Percentiles rank a stretch among this genome's conserved stretches.
Evolutionary conservation across 2,113 vertebrate species (phyloP).

Genomic region (Setophaga kirtlandii): DNA sequence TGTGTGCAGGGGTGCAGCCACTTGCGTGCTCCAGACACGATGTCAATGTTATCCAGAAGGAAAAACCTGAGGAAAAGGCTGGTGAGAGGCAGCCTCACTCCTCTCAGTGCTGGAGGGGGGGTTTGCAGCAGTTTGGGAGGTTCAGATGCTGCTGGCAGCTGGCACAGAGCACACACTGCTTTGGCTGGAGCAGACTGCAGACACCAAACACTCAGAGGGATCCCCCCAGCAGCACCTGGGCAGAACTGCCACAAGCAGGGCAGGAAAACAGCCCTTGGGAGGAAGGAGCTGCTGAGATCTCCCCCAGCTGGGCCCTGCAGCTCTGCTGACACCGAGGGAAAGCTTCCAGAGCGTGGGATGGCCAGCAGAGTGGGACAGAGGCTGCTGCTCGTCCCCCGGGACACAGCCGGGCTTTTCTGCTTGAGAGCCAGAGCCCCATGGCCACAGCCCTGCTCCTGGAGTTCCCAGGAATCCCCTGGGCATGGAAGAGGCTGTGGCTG

Average conservation of each 20-base stretch:
- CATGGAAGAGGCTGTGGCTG: neutral
- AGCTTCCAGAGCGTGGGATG: neutral
- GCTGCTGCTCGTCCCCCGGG: neutral
- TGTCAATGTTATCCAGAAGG: rapidly evolving
- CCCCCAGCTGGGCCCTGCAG: neutral
- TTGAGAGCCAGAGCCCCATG: rapidly evolving
- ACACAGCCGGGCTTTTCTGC: neutral
- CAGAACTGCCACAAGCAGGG: neutral
- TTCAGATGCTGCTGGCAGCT: rapidly evolving
- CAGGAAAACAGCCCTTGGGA: neutral
- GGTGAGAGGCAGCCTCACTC: neutral
- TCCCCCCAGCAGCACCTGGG: rapidly evolving
- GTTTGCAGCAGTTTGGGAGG: neutral
- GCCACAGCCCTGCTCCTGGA: rapidly evolving
- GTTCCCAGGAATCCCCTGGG: neutral
- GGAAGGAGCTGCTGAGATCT: neutral
- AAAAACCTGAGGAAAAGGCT: neutral
- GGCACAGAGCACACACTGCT: rapidly evolving
- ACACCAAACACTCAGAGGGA: rapidly evolving
- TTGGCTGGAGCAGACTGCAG: neutral
- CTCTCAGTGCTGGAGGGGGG: neutral
- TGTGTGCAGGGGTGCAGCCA: neutral
- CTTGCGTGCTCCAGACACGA: rapidly evolving
- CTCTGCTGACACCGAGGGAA: rapidly evolving
- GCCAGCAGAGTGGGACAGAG: neutral